Percentiles rank a stretch among this genome's conserved stretches.
These are phyloP conservation scores for Anguilla megastoma DNA, from an alignment of 2,797 vertebrate genomes.

Conservation along the genomic window DNA sequence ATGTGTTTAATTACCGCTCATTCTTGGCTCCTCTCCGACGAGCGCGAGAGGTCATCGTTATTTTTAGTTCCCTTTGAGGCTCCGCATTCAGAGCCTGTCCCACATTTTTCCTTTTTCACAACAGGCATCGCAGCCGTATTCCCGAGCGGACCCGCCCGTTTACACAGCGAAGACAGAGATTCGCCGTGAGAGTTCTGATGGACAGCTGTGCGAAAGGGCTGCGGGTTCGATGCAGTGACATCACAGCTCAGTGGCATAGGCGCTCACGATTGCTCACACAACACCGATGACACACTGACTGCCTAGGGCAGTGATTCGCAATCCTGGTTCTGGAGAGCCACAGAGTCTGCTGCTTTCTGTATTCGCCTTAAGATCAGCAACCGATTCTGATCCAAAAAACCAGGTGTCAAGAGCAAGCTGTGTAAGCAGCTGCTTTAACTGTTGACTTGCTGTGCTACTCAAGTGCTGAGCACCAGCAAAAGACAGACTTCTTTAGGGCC, in stretches of 20 bases:
- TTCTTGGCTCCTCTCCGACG: background rate
- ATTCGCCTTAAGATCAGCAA: background rate
- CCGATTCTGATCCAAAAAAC: background rate
- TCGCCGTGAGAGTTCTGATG: background rate
- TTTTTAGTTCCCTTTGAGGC: conserved; percentile 18
- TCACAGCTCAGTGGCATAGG: background rate
- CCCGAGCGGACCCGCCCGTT: background rate
- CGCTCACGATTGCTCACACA: background rate
- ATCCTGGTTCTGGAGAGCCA: background rate
- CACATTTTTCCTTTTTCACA: background rate
- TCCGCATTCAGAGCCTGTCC: background rate
- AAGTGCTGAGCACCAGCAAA: background rate
- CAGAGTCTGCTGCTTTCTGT: background rate
- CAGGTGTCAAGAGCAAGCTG: background rate
- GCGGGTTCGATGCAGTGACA: background rate
- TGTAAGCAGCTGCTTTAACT: background rate
- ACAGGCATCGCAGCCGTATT: background rate
- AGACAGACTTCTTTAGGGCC: background rate
- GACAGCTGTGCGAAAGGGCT: background rate
- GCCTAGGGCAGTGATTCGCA: background rate
- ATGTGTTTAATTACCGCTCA: background rate
- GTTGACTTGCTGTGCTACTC: background rate
- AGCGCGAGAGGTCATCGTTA: conserved; percentile 8
- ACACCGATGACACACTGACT: background rate
- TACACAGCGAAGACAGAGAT: background rate